Base-by-base conservation (phyloP, 2,888 invertebrate genomes). In the Orchesella flavescens region DNA sequence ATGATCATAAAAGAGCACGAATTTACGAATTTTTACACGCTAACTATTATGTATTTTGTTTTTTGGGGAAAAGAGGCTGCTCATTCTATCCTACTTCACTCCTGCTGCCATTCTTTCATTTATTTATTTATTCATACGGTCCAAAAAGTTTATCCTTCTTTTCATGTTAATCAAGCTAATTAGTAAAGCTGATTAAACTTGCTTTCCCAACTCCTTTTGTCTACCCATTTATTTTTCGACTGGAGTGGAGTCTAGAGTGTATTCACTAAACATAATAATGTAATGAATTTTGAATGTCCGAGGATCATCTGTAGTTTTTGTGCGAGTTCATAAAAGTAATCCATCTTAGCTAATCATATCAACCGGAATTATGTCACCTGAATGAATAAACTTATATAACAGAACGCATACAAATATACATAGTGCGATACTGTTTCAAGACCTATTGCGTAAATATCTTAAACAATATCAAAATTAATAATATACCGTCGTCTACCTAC, bases 91-190 rank as follows among this genome's bases (percentile, higher is more conserved):
- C 55, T 13, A 55, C 55, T 13, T 57, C 17, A 57, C 57, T 57
- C 71, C 69, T 59, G 24, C 21, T 19, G 57, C 34, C 49, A 19
- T 57, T 21, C 57, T 55, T 55, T 23, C 55, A 61, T 72, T 53
- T 71, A 34, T 34, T 34, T 34, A 55, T 59, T 65, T 72, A n/a
- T 65, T 72, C 71, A 55, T 61, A 19, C 76, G 63, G 75, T 61
- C 75, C 75, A 76, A 76, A 65, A 53, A 53, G 55, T 66, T 76
- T 65, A 61, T 49, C 57, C 66, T 46, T 77, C 46, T 71, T 69
- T 61, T 53, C 44, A 23, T 77, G 72, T 77, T 83, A 83, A 83
- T 83, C 83, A 83, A 77, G 77, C 73, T 83, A 83, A 83, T 83
- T 83, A 83, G 83, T 63, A 63, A 69, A 72, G 57, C 66, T 76